Conservation (phyloP, 2,888 invertebrate species). For the Apodemia mormo region DNA sequence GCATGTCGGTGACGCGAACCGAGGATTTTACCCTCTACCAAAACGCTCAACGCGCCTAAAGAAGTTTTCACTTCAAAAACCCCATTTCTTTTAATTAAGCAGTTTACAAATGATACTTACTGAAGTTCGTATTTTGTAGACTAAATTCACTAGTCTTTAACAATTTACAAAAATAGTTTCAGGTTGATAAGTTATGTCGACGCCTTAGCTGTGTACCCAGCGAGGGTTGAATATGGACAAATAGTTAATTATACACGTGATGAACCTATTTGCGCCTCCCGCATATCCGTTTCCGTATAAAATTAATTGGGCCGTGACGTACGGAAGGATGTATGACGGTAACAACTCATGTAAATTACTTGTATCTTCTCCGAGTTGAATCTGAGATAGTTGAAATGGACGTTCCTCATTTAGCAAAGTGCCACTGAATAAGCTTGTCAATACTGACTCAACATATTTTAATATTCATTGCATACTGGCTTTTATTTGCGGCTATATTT, state of each 20-base stretch:
- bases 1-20: too few species aligned
- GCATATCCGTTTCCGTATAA: constrained; percentile 77
- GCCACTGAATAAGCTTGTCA: constrained; percentile 31
- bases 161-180: constrained; percentile 16
- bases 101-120: too few species aligned
- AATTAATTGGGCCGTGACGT: constrained; percentile 76
- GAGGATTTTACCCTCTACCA: too few species aligned
- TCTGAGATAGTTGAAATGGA: constrained; percentile 42
- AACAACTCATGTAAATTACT: constrained; percentile 76
- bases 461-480: constrained; percentile 15
- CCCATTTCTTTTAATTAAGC: too few species aligned
- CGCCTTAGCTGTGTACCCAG: neutral
- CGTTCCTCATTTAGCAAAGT: constrained; percentile 36
- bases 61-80: too few species aligned
- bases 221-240: constrained; percentile 32
- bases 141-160: neutral
- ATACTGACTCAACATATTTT: constrained; percentile 17
- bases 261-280: constrained; percentile 70
- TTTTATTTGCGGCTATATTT: neutral
- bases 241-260: constrained; percentile 61
- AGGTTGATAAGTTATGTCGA: constrained; percentile 8
- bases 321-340: constrained; percentile 74
- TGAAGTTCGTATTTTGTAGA: too few species aligned
- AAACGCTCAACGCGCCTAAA: too few species aligned
- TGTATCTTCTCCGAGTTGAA: constrained; percentile 40